Conservation (phyloP, 2,113 vertebrate genomes). For the Apodemus sylvaticus region DNA sequence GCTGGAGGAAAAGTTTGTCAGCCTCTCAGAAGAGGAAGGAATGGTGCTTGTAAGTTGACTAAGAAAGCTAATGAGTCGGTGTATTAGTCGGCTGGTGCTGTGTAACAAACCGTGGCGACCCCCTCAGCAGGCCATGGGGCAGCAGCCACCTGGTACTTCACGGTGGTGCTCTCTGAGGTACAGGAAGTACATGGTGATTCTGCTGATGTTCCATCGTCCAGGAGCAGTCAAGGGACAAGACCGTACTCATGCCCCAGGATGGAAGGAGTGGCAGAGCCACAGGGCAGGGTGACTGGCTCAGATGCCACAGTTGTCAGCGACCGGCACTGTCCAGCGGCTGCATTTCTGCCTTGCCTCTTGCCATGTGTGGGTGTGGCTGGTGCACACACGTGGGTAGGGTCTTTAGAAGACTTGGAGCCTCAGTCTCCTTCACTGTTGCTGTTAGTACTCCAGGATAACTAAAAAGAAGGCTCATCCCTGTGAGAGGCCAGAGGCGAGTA, state of each 20-base stretch:
- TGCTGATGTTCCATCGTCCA: not conserved
- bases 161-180: not conserved
- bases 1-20: not conserved
- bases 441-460: not conserved
- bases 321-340: not conserved
- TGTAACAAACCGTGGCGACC: not conserved
- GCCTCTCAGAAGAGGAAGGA: not conserved
- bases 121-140: not conserved
- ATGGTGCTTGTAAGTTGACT: not conserved
- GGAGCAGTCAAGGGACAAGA: not conserved
- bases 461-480: not conserved
- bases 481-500: not conserved
- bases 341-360: not conserved
- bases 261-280: not conserved
- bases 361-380: not conserved
- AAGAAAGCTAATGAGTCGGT: not conserved
- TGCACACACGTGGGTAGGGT: not conserved
- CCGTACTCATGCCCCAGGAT: fast-evolving
- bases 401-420: not conserved
- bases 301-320: not conserved
- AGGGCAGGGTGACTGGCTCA: not conserved
- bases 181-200: not conserved
- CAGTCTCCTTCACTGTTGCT: not conserved
- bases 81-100: slow-evolving; percentile 7
- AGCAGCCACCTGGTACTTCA: not conserved